A percentile compares a stretch with the other conserved stretches of the same genome.
phyloP scores from a whole-genome alignment of 2,113 vertebrate species.

The Hoplias malabaricus region DNA sequence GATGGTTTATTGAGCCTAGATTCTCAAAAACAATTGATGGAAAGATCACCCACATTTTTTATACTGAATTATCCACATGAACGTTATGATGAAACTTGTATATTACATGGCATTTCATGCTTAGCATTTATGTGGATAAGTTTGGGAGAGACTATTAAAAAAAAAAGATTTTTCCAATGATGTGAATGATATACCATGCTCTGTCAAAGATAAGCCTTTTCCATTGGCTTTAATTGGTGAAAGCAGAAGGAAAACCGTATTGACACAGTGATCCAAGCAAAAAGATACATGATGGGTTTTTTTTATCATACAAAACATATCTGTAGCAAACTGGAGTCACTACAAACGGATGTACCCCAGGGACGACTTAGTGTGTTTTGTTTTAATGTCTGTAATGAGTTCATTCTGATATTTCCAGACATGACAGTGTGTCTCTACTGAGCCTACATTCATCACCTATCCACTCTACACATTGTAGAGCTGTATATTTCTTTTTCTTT shows the following conservation, averaged over 20 bases:
- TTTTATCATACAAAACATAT: constrained; percentile 1
- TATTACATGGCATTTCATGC: neutral
- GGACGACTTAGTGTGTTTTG: neutral
- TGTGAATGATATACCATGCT: neutral
- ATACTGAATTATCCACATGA: too few species aligned
- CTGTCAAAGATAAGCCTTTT: neutral
- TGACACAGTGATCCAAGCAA: neutral
- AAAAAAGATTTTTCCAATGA: too few species aligned
- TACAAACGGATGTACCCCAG: neutral
- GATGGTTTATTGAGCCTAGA: too few species aligned
- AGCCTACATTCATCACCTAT: constrained; percentile 16
- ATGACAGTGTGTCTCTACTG: constrained; percentile 24
- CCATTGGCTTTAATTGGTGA: neutral
- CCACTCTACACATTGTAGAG: constrained; percentile 21
- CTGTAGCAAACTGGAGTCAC: constrained; percentile 28
- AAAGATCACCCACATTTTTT: too few species aligned
- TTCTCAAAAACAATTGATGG: too few species aligned
- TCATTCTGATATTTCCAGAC: constrained; percentile 7
- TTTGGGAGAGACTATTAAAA: neutral
- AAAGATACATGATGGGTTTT: neutral
- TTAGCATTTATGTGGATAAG: neutral
- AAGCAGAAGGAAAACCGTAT: neutral
- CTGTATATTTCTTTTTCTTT: constrained; percentile 2
- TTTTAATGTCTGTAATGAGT: neutral
- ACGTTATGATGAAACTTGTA: neutral